Conservation (phyloP, 2,888 invertebrate species). For the Xylota segnis region DNA sequence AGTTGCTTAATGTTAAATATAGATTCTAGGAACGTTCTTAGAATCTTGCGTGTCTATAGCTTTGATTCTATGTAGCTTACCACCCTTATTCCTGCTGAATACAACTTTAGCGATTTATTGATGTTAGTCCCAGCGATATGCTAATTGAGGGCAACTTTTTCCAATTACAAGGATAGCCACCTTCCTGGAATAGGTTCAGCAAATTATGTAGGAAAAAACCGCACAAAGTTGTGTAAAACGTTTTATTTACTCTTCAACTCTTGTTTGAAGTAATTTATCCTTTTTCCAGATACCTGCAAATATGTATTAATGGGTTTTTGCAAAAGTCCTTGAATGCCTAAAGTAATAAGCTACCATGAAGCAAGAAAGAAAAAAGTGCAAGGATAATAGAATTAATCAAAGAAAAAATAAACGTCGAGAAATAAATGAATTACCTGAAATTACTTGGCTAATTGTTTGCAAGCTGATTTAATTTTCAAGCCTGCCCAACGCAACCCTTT, state of each 20-base stretch:
- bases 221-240: background rate
- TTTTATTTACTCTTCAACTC: background rate
- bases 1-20: too few species aligned
- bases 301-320: slow-evolving; percentile 22
- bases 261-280: slow-evolving; percentile 1
- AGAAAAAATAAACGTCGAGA: background rate
- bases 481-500: slow-evolving; percentile 54
- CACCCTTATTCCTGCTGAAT: too few species aligned
- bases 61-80: too few species aligned
- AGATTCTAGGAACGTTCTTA: too few species aligned
- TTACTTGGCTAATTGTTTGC: slow-evolving; percentile 52
- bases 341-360: slow-evolving; percentile 8
- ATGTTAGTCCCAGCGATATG: background rate
- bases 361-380: background rate
- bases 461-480: slow-evolving; percentile 56
- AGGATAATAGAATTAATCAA: slow-evolving; percentile 8
- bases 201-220: background rate
- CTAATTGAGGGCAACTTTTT: background rate
- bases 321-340: slow-evolving; percentile 16
- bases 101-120: background rate
- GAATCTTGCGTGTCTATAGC: too few species aligned
- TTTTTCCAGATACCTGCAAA: background rate
- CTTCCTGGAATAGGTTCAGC: background rate
- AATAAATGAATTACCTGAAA: slow-evolving; percentile 28
- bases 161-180: background rate